phyloP scores from a whole-genome alignment of 1,140 invertebrate genomes.

The Geopemphigus sp. region DNA sequence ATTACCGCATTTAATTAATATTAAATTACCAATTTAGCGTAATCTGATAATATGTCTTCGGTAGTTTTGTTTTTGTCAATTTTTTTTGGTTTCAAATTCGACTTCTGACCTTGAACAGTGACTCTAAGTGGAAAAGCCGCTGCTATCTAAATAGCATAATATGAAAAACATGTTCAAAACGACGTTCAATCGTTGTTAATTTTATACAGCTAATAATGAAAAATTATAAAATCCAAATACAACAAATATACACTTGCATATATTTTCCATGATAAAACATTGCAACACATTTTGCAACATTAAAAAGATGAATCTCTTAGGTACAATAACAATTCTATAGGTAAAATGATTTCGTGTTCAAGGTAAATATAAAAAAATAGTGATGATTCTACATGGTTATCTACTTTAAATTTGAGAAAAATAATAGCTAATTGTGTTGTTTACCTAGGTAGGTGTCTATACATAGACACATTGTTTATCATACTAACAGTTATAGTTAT shows the following conservation, averaged over 20 bases:
- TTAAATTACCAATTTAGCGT: slow-evolving; percentile 35
- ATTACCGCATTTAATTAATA: neutral
- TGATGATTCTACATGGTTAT: too few relatives aligned
- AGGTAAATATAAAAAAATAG: too few relatives aligned
- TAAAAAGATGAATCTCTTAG: too few relatives aligned
- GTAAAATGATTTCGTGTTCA: too few relatives aligned
- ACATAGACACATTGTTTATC: too few relatives aligned
- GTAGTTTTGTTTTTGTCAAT: neutral
- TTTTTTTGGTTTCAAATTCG: slow-evolving; percentile 25
- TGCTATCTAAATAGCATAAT: slow-evolving; percentile 5
- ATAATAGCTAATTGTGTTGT: too few relatives aligned
- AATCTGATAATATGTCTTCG: slow-evolving; percentile 32
- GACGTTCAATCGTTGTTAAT: too few relatives aligned
- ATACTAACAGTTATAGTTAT: too few relatives aligned
- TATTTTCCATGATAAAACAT: neutral
- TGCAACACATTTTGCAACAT: too few relatives aligned
- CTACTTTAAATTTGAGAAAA: too few relatives aligned
- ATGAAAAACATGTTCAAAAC: neutral
- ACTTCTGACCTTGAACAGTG: slow-evolving; percentile 27
- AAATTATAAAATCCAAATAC: neutral
- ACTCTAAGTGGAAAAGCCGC: slow-evolving; percentile 34
- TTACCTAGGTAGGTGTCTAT: too few relatives aligned
- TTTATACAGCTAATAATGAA: neutral
- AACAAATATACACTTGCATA: neutral
- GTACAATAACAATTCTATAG: too few relatives aligned